Conservation (phyloP, 2,888 invertebrate species). For the Erebia epiphron region DNA sequence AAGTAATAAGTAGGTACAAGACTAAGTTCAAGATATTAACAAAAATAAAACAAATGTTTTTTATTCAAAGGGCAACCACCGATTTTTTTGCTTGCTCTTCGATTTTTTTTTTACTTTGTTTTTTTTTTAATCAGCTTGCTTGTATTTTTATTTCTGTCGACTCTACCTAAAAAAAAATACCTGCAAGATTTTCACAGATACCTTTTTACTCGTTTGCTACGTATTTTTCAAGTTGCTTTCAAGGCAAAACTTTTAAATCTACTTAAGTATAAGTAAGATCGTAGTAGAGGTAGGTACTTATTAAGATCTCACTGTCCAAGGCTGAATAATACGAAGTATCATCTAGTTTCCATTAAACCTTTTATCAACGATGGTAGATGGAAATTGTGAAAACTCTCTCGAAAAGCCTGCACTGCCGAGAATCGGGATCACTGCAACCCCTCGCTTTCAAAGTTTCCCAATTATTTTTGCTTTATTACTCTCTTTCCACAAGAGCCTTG, state of each 20-base stretch:
- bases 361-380: slow-evolving; percentile 27
- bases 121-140: too few relatives aligned
- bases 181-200: too few relatives aligned
- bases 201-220: too few relatives aligned
- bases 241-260: background rate
- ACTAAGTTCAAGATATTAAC: too few relatives aligned
- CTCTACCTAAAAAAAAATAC: too few relatives aligned
- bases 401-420: slow-evolving; percentile 27
- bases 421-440: slow-evolving; percentile 30
- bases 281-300: too few relatives aligned
- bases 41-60: too few relatives aligned
- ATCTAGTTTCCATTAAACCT: slow-evolving; percentile 26
- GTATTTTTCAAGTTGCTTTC: background rate
- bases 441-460: slow-evolving; percentile 29
- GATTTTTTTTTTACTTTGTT: too few relatives aligned
- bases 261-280: too few relatives aligned
- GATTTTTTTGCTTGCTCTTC: too few relatives aligned
- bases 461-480: slow-evolving; percentile 36
- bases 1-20: background rate
- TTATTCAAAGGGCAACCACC: too few relatives aligned
- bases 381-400: slow-evolving; percentile 25
- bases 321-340: slow-evolving; percentile 20
- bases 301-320: slow-evolving; percentile 6
- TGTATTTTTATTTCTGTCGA: too few relatives aligned
- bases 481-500: slow-evolving; percentile 29